Percentiles rank a stretch among this genome's conserved stretches.
These are phyloP conservation scores for Drosophila pegasa DNA, from an alignment of 2,888 invertebrate genomes.

Conservation along the genomic window DNA sequence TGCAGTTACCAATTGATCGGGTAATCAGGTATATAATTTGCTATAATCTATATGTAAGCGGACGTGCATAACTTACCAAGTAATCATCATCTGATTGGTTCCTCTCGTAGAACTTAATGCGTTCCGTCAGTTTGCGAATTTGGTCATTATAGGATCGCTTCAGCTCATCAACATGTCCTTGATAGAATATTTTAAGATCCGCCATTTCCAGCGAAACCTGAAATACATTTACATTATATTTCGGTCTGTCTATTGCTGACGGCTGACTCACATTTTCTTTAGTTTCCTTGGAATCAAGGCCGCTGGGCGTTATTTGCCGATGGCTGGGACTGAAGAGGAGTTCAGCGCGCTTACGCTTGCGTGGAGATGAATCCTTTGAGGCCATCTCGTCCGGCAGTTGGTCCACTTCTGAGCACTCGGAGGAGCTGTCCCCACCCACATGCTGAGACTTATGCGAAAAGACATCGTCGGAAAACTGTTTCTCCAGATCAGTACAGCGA, in stretches of 20 bases:
- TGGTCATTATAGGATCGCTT: conserved; percentile 78
- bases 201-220: conserved; percentile 75
- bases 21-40: conserved; percentile 13
- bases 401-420: conserved; percentile 84
- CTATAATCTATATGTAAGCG: neutral
- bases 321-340: conserved; percentile 84
- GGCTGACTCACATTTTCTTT: conserved; percentile 55
- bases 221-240: neutral
- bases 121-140: conserved; percentile 79
- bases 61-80: conserved; percentile 74
- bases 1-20: conserved; percentile 73
- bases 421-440: conserved; percentile 85
- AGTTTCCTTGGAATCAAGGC: conserved; percentile 64
- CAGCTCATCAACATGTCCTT: conserved; percentile 83
- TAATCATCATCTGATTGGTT: conserved; percentile 84
- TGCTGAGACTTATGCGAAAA: conserved; percentile 89
- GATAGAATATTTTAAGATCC: conserved; percentile 83
- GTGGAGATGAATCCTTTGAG: conserved; percentile 78
- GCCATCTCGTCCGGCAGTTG: conserved; percentile 77
- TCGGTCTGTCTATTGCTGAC: too few species aligned
- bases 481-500: conserved; percentile 92
- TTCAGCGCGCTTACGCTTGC: conserved; percentile 82
- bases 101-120: conserved; percentile 82
- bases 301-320: conserved; percentile 83
- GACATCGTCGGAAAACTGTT: conserved; percentile 90